Base-by-base conservation (phyloP, 2,113 vertebrate species). In the Hyla sarda region DNA sequence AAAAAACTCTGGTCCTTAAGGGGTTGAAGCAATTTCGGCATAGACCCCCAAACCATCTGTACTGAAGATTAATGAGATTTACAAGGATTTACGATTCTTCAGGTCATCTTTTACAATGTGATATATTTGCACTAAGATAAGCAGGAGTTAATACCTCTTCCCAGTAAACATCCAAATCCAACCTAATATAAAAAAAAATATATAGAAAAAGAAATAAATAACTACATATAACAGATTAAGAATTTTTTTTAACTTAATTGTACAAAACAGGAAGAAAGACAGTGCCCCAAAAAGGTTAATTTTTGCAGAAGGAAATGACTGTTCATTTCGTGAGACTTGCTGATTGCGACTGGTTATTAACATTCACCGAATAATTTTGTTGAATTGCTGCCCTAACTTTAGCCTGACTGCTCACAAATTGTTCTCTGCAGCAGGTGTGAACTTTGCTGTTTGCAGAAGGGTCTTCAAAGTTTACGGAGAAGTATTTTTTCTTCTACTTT, bases 391-490 rank as follows among this genome's bases (percentile, higher is more conserved):
- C 71, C 71, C 25, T 84, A 32, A 21, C 52, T 60, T 81, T 30
- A 82, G 78, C 60, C 32, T 87, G 77, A 87, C 69, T 60, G 78
- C 69, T 87, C 85, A 47, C 77, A 87, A 60, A 87, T 72, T 86
- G 84, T 28, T 86, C 65, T 54, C 32, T 72, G 50, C 84, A 58
- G 65, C 67, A 87, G 25, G 41, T 52, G 58, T 82, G 67, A 87
- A 82, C 78, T 56, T 87, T 74, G 54, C 34, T 50, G 52, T 34
- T 72, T 16, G n/a, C 48, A 17, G 74, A 74, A 82, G 77, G 54
- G 85, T 87, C 65, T 82, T 87, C 74, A 74, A 87, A 81, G 77
- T 87, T 82, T 87, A 58, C 41, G 25, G 28, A 78, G 54, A 87
- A 62, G 78, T 30, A n/a, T 77, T 85, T 60, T 58, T 78, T 84